phyloP scores from a whole-genome alignment of 2,113 vertebrate genomes.

The Platysternon megacephalum region DNA sequence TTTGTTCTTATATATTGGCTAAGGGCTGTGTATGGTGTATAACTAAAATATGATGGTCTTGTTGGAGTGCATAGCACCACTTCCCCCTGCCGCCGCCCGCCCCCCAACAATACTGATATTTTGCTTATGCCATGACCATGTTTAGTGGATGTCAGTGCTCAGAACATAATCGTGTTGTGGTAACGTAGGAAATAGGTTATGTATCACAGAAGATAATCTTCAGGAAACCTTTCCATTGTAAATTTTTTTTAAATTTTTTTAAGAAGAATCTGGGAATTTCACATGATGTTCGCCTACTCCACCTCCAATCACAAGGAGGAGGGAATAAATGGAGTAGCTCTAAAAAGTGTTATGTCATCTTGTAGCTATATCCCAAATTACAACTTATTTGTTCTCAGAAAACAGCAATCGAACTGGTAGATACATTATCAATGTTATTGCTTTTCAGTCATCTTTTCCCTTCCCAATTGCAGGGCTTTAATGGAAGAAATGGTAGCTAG shows the following conservation, averaged over 20 bases:
- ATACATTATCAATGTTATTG: background rate
- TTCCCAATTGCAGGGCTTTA: background rate
- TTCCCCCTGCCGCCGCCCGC: background rate
- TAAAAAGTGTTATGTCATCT: background rate
- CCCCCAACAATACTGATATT: background rate
- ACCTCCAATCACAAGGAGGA: background rate
- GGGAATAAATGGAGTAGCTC: background rate
- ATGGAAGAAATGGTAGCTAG: background rate
- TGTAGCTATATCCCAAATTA: background rate
- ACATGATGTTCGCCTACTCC: background rate
- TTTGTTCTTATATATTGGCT: slow-evolving; percentile 20
- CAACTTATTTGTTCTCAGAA: background rate
- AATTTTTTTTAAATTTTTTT: background rate
- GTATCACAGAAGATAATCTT: background rate
- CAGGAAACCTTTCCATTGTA: background rate
- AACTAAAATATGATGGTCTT: background rate
- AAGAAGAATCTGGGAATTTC: background rate
- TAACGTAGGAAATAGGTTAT: background rate
- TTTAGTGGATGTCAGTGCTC: background rate
- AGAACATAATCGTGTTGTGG: background rate
- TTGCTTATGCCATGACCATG: background rate
- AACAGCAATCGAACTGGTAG: background rate
- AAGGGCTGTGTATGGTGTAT: background rate
- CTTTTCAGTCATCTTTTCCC: background rate
- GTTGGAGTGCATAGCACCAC: background rate